Percentiles rank a stretch among this genome's conserved stretches.
Conservation (phyloP, 2,888 invertebrate species). For the Hirtodrosophila trivittata region DNA sequence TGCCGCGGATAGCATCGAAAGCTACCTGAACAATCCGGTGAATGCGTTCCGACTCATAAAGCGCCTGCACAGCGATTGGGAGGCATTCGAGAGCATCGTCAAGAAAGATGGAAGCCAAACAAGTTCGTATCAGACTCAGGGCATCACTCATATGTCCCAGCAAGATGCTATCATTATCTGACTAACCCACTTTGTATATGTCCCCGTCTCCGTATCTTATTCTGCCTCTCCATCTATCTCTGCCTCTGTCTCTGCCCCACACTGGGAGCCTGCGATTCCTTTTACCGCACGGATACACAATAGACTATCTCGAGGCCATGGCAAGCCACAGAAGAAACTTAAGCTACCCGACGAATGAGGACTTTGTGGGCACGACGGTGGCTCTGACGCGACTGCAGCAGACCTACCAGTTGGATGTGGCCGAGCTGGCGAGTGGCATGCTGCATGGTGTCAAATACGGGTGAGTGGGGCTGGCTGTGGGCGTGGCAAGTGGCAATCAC, state of each 20-base stretch:
- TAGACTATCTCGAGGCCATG: constrained; percentile 90
- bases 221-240: too few species aligned
- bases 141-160: constrained; percentile 11
- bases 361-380: constrained; percentile 96
- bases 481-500: constrained; percentile 34
- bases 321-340: constrained; percentile 88
- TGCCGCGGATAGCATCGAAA: constrained; percentile 88
- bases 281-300: background rate
- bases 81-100: constrained; percentile 90
- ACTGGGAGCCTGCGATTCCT: too few species aligned
- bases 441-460: constrained; percentile 94
- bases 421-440: constrained; percentile 92
- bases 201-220: background rate
- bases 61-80: constrained; percentile 95
- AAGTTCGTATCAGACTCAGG: constrained; percentile 59
- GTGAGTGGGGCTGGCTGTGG: constrained; percentile 76
- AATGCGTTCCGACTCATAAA: constrained; percentile 97
- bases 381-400: constrained; percentile 97
- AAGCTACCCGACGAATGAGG: constrained; percentile 95
- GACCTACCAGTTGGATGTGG: constrained; percentile 94
- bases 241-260: background rate
- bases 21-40: constrained; percentile 95
- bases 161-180: constrained; percentile 18
- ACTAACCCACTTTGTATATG: constrained; percentile 14
- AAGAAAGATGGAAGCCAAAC: constrained; percentile 86